Conservation (phyloP, 2,113 vertebrate species). For the Colius striatus region DNA sequence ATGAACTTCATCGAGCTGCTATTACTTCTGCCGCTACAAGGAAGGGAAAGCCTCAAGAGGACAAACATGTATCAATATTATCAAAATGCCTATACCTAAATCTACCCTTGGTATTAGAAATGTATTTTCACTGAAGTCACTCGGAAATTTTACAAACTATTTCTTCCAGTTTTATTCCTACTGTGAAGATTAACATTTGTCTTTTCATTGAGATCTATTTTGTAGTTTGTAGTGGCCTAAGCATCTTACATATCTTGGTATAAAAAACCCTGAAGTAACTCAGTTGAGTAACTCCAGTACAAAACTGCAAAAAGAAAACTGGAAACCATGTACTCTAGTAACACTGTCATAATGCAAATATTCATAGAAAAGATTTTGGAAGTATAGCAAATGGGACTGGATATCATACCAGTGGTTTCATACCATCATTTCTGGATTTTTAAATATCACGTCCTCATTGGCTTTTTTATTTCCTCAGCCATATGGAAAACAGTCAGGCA, state of each 20-base stretch:
- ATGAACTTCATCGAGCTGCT: neutral
- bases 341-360: neutral
- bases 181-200: neutral
- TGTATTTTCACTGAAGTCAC: neutral
- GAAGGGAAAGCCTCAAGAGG: neutral
- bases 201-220: neutral
- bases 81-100: neutral
- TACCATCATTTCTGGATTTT: neutral
- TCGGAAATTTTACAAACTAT: neutral
- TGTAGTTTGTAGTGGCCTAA: neutral
- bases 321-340: neutral
- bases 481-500: constrained; percentile 32
- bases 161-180: neutral
- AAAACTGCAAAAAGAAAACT: neutral
- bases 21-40: neutral
- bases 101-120: neutral
- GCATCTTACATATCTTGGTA: neutral
- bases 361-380: neutral
- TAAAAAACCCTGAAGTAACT: neutral
- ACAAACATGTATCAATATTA: neutral
- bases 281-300: neutral
- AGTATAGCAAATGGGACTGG: neutral
- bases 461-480: constrained; percentile 7
- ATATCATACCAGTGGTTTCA: neutral
- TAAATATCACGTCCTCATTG: neutral